Percentiles rank a stretch among this genome's conserved stretches.
Conservation (phyloP, 53 echinoderm and acorn worm genomes). For the Echinarachnius parma region DNA sequence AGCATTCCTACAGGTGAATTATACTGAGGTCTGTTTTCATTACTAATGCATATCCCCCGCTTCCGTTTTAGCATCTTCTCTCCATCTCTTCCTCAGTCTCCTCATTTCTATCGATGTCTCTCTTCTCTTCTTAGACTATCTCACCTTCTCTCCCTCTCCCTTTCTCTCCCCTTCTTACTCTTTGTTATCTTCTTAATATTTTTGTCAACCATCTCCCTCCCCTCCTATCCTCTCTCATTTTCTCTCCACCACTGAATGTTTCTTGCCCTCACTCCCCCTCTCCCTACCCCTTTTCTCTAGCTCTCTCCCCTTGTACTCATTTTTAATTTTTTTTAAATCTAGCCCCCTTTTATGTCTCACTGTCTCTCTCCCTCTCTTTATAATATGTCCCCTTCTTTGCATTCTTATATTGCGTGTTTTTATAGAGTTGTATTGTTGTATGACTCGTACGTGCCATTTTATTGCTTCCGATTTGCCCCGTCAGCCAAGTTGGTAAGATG, state of each 20-base stretch:
- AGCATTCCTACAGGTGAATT: constrained; percentile 26
- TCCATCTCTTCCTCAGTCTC: neutral
- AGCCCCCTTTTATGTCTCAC: neutral
- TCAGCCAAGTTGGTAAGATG: too few relatives aligned
- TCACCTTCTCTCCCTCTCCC: too few relatives aligned
- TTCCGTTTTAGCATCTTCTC: neutral
- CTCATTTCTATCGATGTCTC: neutral
- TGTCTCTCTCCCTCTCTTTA: neutral
- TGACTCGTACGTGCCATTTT: constrained; percentile 37
- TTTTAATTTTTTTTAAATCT: neutral
- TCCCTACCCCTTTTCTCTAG: too few relatives aligned
- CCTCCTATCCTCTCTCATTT: too few relatives aligned
- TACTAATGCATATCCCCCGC: constrained; percentile 32
- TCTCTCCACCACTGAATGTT: too few relatives aligned
- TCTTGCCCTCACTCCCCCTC: too few relatives aligned
- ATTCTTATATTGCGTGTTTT: neutral
- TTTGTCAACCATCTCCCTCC: too few relatives aligned
- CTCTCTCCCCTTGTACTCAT: too few relatives aligned
- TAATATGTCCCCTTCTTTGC: neutral
- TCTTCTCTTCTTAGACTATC: too few relatives aligned
- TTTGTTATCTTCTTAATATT: too few relatives aligned
- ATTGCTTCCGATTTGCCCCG: too few relatives aligned
- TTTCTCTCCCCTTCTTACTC: too few relatives aligned
- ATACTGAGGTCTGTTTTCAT: constrained; percentile 29
- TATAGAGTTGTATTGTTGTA: constrained; percentile 20